Percentiles rank a stretch among this genome's conserved stretches.
These are phyloP conservation scores for Dysidea cf. avara DNA, from an alignment of 37 sponge, comb jelly and placozoan species.

Conservation along the genomic window DNA sequence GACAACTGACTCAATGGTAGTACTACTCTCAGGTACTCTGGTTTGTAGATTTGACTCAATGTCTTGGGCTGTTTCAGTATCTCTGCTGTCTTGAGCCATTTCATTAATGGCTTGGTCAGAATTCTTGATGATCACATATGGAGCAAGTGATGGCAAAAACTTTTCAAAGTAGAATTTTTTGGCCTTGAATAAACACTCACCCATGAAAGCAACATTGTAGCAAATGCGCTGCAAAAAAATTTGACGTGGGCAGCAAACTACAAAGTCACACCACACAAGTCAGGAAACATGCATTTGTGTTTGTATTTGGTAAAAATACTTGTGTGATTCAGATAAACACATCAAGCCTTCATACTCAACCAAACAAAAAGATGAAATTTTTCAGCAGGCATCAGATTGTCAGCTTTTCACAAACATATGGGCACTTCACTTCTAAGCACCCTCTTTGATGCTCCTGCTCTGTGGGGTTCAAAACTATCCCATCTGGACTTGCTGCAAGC, in stretches of 20 bases:
- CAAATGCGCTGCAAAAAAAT: background rate
- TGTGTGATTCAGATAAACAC: background rate
- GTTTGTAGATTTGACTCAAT: too few species aligned
- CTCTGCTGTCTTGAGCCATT: too few species aligned
- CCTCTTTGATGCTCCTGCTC: too few species aligned
- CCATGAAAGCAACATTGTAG: slow-evolving; percentile 5
- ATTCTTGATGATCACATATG: background rate
- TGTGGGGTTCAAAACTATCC: background rate
- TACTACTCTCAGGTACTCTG: too few species aligned
- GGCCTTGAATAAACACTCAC: background rate
- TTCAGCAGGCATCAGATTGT: slow-evolving; percentile 5
- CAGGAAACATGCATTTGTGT: slow-evolving; percentile 6
- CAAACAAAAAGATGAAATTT: background rate
- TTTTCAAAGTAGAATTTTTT: slow-evolving; percentile 14
- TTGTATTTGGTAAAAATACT: slow-evolving; percentile 30
- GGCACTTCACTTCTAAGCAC: slow-evolving; percentile 23
- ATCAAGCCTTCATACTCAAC: background rate
- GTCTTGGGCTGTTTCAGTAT: too few species aligned
- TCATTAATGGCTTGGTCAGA: too few species aligned
- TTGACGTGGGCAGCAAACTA: slow-evolving; percentile 10
- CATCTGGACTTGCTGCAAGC: slow-evolving; percentile 39
- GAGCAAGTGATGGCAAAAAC: slow-evolving; percentile 11
- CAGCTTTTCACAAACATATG: slow-evolving; percentile 10
- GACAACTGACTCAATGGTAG: too few species aligned
- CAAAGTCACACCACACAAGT: background rate